Conservation (phyloP, 2,888 invertebrate species). For the Lutraria lutraria region DNA sequence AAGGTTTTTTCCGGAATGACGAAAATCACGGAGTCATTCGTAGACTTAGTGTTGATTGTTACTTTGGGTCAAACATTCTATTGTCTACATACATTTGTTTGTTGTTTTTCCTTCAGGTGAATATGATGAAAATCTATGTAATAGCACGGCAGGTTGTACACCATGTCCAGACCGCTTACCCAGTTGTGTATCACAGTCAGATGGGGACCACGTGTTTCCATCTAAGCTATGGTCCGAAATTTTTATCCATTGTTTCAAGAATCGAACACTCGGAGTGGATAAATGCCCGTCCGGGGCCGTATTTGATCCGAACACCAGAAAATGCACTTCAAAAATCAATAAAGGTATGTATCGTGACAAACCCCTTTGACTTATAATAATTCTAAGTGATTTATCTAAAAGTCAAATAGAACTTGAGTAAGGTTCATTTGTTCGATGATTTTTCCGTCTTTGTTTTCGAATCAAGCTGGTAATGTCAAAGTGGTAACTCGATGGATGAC, state of each 20-base stretch:
- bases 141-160: constrained; percentile 54
- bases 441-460: no score
- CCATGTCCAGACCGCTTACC: constrained; percentile 67
- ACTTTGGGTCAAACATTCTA: no score
- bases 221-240: constrained; percentile 61
- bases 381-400: neutral
- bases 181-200: constrained; percentile 65
- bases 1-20: no score
- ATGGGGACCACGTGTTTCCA: constrained; percentile 68
- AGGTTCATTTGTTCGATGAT: no score
- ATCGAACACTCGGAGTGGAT: constrained; percentile 67
- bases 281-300: constrained; percentile 63
- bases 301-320: constrained; percentile 58
- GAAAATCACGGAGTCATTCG: no score
- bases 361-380: neutral
- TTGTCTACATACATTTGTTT: no score
- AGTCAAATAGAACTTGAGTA: neutral
- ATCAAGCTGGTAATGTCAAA: no score
- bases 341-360: constrained; percentile 54
- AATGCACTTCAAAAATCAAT: constrained; percentile 60
- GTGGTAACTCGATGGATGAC: no score
- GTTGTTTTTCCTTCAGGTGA: constrained; percentile 57
- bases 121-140: constrained; percentile 69
- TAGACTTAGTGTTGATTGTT: no score
- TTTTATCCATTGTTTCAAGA: constrained; percentile 67